Conservation (phyloP, 1,140 invertebrate species). For the Polyergus mexicanus region DNA sequence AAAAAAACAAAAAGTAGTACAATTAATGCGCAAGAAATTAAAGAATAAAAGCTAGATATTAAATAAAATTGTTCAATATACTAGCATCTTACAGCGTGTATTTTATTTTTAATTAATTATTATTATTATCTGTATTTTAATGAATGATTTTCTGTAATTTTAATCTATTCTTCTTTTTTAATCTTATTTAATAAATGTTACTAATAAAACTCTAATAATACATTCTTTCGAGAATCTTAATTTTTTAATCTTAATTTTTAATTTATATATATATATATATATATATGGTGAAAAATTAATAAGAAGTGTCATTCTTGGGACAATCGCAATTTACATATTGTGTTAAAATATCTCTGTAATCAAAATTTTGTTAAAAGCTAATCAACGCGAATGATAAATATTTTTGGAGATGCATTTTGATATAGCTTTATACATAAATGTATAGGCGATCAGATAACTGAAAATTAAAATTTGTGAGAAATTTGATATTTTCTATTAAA, state of each 20-base stretch:
- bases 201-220: not conserved
- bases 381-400: not conserved
- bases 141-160: not conserved
- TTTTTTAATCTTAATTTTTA: not conserved
- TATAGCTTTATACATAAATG: not conserved
- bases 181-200: not conserved
- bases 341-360: not conserved
- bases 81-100: not conserved
- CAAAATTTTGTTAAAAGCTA: not conserved
- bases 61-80: constrained; percentile 1
- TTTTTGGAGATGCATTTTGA: not conserved
- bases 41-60: constrained; percentile 1
- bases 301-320: too few species aligned
- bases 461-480: not conserved
- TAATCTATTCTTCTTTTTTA: not conserved
- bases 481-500: not conserved
- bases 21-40: constrained; percentile 15
- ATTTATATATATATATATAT: too few species aligned
- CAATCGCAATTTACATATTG: too few species aligned
- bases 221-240: not conserved
- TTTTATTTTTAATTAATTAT: constrained; percentile 10
- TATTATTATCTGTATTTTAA: not conserved
- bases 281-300: not conserved
- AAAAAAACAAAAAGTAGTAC: not conserved
- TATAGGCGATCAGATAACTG: not conserved